These are phyloP conservation scores for Maconellicoccus hirsutus DNA, from an alignment of 1,140 invertebrate species.

Conservation along the genomic window DNA sequence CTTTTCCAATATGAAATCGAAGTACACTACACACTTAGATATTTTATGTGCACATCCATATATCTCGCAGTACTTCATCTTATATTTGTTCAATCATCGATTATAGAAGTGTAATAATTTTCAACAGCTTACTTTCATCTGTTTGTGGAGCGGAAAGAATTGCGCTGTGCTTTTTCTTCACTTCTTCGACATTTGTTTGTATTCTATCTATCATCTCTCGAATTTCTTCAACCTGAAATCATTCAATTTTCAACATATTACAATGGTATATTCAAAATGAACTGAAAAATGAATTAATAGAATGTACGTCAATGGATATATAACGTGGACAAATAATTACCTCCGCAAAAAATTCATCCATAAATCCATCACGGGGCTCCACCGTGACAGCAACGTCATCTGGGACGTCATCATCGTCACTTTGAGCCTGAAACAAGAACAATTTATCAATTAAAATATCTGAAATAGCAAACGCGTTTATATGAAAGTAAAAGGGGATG, in stretches of 20 bases:
- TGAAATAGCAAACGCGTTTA: too few relatives aligned
- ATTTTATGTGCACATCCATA: too few relatives aligned
- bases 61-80: too few relatives aligned
- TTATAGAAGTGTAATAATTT: too few relatives aligned
- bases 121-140: slow-evolving; percentile 98
- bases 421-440: slow-evolving; percentile 63
- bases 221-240: slow-evolving; percentile 87
- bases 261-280: too few relatives aligned
- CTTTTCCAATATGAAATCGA: too few relatives aligned
- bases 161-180: slow-evolving; percentile 98
- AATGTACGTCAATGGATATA: too few relatives aligned
- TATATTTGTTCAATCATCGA: too few relatives aligned
- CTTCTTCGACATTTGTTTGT: slow-evolving; percentile 96
- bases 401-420: slow-evolving; percentile 84
- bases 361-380: slow-evolving; percentile 70
- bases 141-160: slow-evolving; percentile 96
- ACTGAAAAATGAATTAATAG: too few relatives aligned
- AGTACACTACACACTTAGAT: too few relatives aligned
- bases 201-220: slow-evolving; percentile 99
- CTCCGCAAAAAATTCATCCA: slow-evolving; percentile 97
- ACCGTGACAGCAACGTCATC: slow-evolving; percentile 86
- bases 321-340: slow-evolving; percentile 45
- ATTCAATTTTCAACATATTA: slow-evolving; percentile 24
- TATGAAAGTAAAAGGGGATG: too few relatives aligned
- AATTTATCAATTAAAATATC: background rate